These are phyloP conservation scores for Fukomys damarensis DNA, from an alignment of 2,113 vertebrate species.

Conservation along the genomic window DNA sequence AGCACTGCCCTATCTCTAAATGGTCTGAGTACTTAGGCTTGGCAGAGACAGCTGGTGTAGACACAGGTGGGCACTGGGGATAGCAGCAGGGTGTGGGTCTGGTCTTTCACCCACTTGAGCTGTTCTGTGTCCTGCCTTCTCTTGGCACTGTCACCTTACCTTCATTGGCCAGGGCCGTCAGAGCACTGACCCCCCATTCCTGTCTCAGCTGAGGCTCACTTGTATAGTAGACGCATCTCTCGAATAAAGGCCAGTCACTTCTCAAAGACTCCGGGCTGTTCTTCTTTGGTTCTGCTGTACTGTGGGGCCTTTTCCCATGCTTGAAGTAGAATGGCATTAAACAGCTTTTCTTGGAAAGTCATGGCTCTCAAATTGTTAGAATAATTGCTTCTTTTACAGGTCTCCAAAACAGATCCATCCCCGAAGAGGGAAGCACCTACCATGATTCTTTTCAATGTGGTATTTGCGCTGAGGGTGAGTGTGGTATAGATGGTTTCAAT, in stretches of 20 bases:
- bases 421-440: conserved; percentile 98
- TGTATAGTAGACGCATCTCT: not conserved
- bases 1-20: not conserved
- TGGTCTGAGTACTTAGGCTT: not conserved
- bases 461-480: conserved; percentile 97
- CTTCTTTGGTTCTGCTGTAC: not conserved
- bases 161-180: accelerated
- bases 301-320: not conserved
- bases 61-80: not conserved
- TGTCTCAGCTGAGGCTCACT: not conserved
- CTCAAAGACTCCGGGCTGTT: not conserved
- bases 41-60: not conserved
- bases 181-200: not conserved
- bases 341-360: not conserved
- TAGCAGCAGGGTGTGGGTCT: not conserved
- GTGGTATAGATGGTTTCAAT: not conserved
- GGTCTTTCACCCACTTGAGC: not conserved
- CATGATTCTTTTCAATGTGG: conserved; percentile 99
- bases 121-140: not conserved
- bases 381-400: conserved; percentile 86
- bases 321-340: not conserved
- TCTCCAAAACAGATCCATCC: conserved; percentile 97
- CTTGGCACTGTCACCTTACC: not conserved
- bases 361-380: not conserved
- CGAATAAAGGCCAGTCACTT: not conserved